Conservation (phyloP, 92 coral and sea anemone genomes). For the Phenganax stokvisi region DNA sequence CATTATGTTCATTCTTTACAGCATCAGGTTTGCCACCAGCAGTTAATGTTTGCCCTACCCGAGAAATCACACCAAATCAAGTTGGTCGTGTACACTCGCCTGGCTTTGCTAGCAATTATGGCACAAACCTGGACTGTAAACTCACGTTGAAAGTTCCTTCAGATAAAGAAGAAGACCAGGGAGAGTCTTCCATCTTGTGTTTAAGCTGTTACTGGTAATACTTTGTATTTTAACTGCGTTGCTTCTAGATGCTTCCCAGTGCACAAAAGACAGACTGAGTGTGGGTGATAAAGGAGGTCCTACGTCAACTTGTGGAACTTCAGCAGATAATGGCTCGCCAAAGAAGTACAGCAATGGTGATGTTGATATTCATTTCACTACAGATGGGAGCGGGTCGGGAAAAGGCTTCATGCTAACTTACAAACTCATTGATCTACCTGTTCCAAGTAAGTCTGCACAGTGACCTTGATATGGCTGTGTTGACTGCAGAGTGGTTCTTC, state of each 20-base stretch:
- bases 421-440: conserved; percentile 26
- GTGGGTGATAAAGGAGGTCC: background rate
- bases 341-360: conserved; percentile 30
- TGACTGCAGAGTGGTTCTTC: too few species aligned
- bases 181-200: too few species aligned
- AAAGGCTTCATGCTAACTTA: conserved; percentile 3
- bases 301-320: conserved; percentile 46
- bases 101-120: conserved; percentile 55
- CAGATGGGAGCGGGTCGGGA: background rate
- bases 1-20: background rate
- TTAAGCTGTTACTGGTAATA: too few species aligned
- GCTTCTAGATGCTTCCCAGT: background rate
- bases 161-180: conserved; percentile 55
- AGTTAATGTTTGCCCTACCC: conserved; percentile 63
- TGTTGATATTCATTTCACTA: conserved; percentile 24
- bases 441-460: background rate
- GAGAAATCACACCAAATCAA: conserved; percentile 45
- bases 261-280: background rate
- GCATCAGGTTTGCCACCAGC: conserved; percentile 32
- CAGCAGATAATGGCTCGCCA: conserved; percentile 50
- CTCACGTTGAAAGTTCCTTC: conserved; percentile 72
- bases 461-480: too few species aligned
- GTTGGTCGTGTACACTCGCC: conserved; percentile 79
- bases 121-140: conserved; percentile 53
- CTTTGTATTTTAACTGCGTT: background rate